Base-by-base conservation (phyloP, 2,888 invertebrate genomes). In the Eulithis testata region DNA sequence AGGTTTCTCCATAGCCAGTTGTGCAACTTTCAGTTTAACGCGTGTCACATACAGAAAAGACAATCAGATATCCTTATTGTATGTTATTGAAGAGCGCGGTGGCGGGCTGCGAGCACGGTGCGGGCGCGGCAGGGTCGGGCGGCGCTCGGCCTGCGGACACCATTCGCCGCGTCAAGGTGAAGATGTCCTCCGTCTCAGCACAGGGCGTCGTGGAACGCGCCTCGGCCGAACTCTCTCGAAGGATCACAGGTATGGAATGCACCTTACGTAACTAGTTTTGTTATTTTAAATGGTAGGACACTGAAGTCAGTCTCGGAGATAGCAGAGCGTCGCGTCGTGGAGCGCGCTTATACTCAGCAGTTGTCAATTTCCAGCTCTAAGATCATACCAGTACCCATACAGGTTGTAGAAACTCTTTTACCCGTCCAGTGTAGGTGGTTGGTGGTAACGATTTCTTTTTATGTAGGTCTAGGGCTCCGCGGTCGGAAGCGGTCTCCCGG, bases 151-250 rank as follows among this genome's bases (percentile, higher is more conserved):
- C 86, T 69, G 88, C 85, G 73, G 91, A 92, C 84, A 90, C 92
- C 71, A 88, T 92, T 71, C 88, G 91, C 71, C 89, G 92, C 77
- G 93, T 93, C 64, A 91, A 93, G 81, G 91, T 91, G 83, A 92
- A 91, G 83, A 96, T 96, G 96, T 96, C 96, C 85, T 96, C 96
- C 82, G 96, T 97, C 92, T 97, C 97, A 78, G 96, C 97, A 79
- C 97, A 97, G 90, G 97, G 97, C 82, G 97, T 97, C 83, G 97
- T 98, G 89, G 97, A 98, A 94, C 95, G 97, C 82, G 97, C 97
- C 80, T 97, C 97, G 77, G 97, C 97, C 73, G 97, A 98, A 91
- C 94, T 98, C 73, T 96, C 97, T 77, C 97, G 97, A 84, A 95
- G 97, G 82, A 97, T 98, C 90, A 97, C 97, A 82, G 66, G 66